Percentiles rank a stretch among this genome's conserved stretches.
Conservation (phyloP, 1,140 invertebrate genomes). For the Diorhabda carinulata region DNA sequence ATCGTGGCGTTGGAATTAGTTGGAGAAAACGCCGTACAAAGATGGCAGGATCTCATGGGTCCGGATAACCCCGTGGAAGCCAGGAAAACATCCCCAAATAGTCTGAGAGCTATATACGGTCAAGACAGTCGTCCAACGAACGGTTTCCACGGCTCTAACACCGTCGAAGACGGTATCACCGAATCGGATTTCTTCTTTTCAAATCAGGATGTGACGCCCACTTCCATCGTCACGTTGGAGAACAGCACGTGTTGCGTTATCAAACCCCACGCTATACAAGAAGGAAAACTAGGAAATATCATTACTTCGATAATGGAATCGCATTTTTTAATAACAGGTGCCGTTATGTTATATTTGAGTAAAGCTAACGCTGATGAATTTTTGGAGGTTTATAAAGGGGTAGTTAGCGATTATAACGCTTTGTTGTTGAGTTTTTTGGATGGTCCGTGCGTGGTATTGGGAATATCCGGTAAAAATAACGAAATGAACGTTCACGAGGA, state of each 20-base stretch:
- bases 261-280: conserved; percentile 85
- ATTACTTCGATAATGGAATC: conserved; percentile 69
- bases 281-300: conserved; percentile 67
- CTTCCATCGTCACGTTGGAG: conserved; percentile 57
- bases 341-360: conserved; percentile 76
- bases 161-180: conserved; percentile 54
- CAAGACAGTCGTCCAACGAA: conserved; percentile 64
- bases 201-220: conserved; percentile 46
- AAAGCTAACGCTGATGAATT: conserved; percentile 83
- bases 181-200: conserved; percentile 43
- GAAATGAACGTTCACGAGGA: conserved; percentile 60
- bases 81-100: conserved; percentile 53
- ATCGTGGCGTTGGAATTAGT: conserved; percentile 64
- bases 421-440: conserved; percentile 48
- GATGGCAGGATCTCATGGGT: conserved; percentile 61
- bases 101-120: conserved; percentile 71
- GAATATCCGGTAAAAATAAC: conserved; percentile 65
- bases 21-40: conserved; percentile 57
- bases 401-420: conserved; percentile 75
- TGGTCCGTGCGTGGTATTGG: conserved; percentile 81
- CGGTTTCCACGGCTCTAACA: conserved; percentile 67
- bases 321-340: conserved; percentile 72
- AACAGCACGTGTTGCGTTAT: conserved; percentile 82
- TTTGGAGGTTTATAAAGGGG: conserved; percentile 90
- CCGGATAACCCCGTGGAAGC: conserved; percentile 64